Evolutionary conservation across 53 echinoderm and acorn worm genomes (phyloP), one percentile per base, ranked within the genome.

Genomic region (Echinarachnius parma): DNA sequence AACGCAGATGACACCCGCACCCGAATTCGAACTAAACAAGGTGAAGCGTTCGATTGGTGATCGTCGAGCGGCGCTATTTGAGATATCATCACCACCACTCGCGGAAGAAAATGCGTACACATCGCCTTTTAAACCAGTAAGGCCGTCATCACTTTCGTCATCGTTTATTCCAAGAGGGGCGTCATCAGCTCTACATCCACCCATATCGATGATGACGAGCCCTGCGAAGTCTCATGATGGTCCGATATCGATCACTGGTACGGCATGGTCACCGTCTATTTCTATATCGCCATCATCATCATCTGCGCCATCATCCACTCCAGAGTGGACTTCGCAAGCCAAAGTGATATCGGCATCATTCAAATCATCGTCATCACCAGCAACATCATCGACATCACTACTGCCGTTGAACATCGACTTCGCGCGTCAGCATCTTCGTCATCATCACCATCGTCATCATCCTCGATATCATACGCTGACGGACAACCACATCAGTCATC

Each of bases 371-470:
- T 21, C 62, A n/a, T 11, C 34, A 22, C 26, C 13, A 52, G 22
- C 61, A 13, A 13, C 53, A 53, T 31, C 53, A 69, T 53, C 70
- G 16, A 31, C 70, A 13, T 52, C 70, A 0, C 3, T 53, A 13
- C 30, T 69, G 34, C 53, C 69, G 28, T 5, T 60, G 20, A 39
- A 36, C 49, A 10, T 78, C 77, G 46, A 75, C 77, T 30, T 80
- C 66, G 60, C 86, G 48, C 39, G 59, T 53, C 60, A 70, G 8
- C 80, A 59, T 34, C 76, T 26, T 30, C 56, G 30, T 45, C 70
- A 28, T 2, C 64, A 5, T 13, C 59, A 10, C 46, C 66, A 0
- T 65, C 61, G 27, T 72, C 72, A 21, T 28, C 34, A 46, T 15
- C 72, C 59, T 34, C 28, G 1, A 29, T 36, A 5, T 19, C 61